These are phyloP conservation scores for Atractosteus spatula DNA, from an alignment of 2,113 vertebrate genomes.

Conservation along the genomic window DNA sequence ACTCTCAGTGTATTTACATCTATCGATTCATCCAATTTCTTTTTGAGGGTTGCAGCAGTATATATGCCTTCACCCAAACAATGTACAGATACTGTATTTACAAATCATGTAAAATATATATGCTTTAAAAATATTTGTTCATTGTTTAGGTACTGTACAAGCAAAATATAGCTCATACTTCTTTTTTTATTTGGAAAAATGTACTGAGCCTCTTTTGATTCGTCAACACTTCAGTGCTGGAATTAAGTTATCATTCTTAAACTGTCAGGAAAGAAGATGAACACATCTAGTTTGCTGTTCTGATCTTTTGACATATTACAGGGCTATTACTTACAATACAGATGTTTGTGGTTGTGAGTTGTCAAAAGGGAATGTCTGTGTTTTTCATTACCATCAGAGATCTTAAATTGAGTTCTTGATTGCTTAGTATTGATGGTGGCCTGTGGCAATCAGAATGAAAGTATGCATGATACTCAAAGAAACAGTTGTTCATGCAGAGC, in stretches of 20 bases:
- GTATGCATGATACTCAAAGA: slow-evolving; percentile 50
- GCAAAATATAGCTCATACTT: no score
- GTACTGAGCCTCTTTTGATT: not conserved
- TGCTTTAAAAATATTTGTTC: no score
- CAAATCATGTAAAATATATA: no score
- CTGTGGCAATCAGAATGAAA: slow-evolving; percentile 49
- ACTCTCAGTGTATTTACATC: no score
- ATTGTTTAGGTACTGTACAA: no score
- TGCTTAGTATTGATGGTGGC: slow-evolving; percentile 53
- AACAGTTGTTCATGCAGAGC: slow-evolving; percentile 61
- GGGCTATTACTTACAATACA: slow-evolving; percentile 60
- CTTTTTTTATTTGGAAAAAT: not conserved
- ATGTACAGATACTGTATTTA: no score
- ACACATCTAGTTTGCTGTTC: slow-evolving; percentile 52
- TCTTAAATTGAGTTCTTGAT: slow-evolving; percentile 46
- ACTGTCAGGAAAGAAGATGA: slow-evolving; percentile 48
- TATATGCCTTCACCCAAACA: no score
- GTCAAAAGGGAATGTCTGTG: slow-evolving; percentile 52
- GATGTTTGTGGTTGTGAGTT: slow-evolving; percentile 63
- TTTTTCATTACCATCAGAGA: slow-evolving; percentile 29
- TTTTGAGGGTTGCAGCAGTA: no score
- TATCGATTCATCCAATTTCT: no score
- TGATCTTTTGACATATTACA: slow-evolving; percentile 55
- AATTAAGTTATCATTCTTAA: slow-evolving; percentile 54
- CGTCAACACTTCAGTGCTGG: not conserved